Evolutionary conservation across 2,888 invertebrate species (phyloP).

Genomic region (Yponomeuta malinellus): DNA sequence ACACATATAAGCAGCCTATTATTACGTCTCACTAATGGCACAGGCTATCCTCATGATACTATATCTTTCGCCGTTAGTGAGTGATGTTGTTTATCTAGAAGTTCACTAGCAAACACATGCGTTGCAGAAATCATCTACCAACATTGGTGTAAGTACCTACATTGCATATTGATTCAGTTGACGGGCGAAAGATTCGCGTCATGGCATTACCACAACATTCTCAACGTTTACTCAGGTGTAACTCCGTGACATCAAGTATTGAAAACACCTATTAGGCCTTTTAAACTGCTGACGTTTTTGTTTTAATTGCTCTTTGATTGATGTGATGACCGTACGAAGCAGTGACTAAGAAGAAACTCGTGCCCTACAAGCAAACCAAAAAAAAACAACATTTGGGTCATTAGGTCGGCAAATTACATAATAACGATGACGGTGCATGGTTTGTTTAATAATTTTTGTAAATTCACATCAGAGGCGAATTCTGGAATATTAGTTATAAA

Average conservation of each 20-base stretch:
- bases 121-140: no score
- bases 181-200: not conserved
- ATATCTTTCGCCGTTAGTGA: no score
- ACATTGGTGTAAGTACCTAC: not conserved
- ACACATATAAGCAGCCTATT: no score
- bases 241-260: not conserved
- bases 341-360: not conserved
- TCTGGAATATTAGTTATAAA: no score
- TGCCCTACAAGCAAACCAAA: not conserved
- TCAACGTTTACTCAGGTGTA: not conserved
- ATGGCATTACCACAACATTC: not conserved
- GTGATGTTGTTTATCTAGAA: no score
- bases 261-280: not conserved
- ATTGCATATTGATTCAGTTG: not conserved
- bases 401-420: constrained; percentile 6
- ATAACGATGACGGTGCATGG: not conserved
- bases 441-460: no score
- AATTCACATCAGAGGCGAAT: no score
- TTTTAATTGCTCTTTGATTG: not conserved
- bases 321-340: not conserved
- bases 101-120: no score
- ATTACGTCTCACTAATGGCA: no score
- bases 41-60: no score
- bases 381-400: not conserved
- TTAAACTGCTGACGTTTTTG: not conserved